Evolutionary conservation across 2,113 vertebrate genomes (phyloP), one percentile per base, ranked within the genome.

Genomic region (Mustela lutreola): DNA sequence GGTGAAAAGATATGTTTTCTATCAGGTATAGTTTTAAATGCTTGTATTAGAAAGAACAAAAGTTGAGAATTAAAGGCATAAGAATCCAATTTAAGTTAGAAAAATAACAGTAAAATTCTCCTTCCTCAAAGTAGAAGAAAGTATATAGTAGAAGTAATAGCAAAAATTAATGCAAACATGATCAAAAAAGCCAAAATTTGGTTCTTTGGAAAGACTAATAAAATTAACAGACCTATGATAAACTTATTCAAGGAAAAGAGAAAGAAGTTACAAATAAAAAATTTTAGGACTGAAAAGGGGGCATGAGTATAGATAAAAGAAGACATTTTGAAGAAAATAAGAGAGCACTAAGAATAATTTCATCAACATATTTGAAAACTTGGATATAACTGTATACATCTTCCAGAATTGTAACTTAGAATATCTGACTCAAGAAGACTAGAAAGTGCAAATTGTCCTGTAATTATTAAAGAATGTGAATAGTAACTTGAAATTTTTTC

Each of bases 171-270:
- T 48, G 5, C 81, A 86, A 96, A 67, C 33, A 89, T 4, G 12
- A 53, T 48, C 6, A n/a, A 86, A 3, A 42, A 82, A 93, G 26
- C 18, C 58, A 75, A 86, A 92, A 62, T 11, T 22, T 80, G 56
- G 28, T 81, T 76, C 56, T 78, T 91, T 70, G 36, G 48, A 65
- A 89, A 89, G 33, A 31, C 19, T 79, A 88, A 79, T 56, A 75
- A 86, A 89, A 70, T 39, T 14, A 11, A 81, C 58, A 90, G 28
- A 50, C 8, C 26, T 83, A 22, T 31, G 21, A 9, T 76, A n/a
- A 94, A 81, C 19, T 50, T 94, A 39, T 75, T 80, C 67, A 83
- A 88, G 62, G 39, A 89, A 82, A 78, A 81, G 31, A 75, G 11
- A 95, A 18, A 78, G 19, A 79, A 65, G 16, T 9, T 63, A n/a